A percentile compares a stretch with the other conserved stretches of the same genome.
phyloP scores from a whole-genome alignment of 2,113 vertebrate genomes.

The Oenanthe melanoleuca region DNA sequence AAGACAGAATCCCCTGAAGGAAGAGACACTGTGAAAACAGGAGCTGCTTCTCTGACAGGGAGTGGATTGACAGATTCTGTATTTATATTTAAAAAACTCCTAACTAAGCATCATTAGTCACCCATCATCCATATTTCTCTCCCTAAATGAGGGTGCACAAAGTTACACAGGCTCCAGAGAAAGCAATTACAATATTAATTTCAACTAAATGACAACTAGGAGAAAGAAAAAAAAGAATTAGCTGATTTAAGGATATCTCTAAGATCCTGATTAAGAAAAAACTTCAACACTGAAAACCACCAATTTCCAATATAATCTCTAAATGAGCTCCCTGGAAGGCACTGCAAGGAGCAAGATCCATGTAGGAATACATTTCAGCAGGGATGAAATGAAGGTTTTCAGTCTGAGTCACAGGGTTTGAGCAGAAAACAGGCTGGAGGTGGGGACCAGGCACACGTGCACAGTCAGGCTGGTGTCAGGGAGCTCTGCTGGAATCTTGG shows the following conservation, averaged over 20 bases:
- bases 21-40: slow-evolving; percentile 31
- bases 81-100: slow-evolving; percentile 54
- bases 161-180: slow-evolving; percentile 4
- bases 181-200: slow-evolving; percentile 53
- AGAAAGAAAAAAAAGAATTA: not conserved
- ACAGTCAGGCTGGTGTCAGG: not conserved
- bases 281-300: not conserved
- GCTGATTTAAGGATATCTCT: not conserved
- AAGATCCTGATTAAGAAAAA: not conserved
- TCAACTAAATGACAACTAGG: slow-evolving; percentile 23
- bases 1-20: slow-evolving; percentile 54
- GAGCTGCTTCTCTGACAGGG: slow-evolving; percentile 40
- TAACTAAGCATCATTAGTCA: slow-evolving; percentile 54
- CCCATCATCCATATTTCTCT: slow-evolving; percentile 4
- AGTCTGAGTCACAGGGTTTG: not conserved
- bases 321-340: not conserved
- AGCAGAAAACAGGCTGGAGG: not conserved
- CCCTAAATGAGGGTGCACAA: not conserved
- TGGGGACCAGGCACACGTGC: rapidly evolving
- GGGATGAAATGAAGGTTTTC: not conserved
- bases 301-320: not conserved
- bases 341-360: not conserved
- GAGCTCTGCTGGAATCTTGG: not conserved
- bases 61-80: slow-evolving; percentile 38
- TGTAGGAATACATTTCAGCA: not conserved